A percentile compares a stretch with the other conserved stretches of the same genome.
Conservation (phyloP, 2,888 invertebrate genomes). For the Tetranychus truncatus region DNA sequence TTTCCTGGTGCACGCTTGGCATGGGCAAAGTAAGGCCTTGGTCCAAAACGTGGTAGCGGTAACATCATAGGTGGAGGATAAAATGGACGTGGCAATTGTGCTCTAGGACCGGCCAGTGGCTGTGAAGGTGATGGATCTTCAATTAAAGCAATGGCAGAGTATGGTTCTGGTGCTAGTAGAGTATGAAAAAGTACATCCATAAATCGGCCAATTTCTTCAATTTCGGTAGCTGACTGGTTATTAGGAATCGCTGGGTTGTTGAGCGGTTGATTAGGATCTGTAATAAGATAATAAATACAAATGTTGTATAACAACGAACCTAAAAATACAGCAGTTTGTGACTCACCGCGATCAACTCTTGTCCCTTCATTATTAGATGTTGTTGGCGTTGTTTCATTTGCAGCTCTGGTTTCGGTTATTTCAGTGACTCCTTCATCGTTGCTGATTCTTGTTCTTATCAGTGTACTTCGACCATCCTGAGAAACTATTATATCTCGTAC, state of each 20-base stretch:
- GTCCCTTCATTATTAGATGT: background rate
- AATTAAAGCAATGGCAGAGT: background rate
- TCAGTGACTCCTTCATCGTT: background rate
- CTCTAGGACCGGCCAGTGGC: background rate
- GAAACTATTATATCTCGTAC: background rate
- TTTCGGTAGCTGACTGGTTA: background rate
- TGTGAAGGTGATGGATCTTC: background rate
- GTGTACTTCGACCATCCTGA: background rate
- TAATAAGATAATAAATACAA: background rate
- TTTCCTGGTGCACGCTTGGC: too few species aligned
- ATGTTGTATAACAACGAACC: background rate
- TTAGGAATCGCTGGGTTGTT: background rate
- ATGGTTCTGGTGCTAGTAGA: background rate
- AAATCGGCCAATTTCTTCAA: background rate
- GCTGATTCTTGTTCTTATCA: background rate
- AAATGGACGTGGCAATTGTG: background rate
- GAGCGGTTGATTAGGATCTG: background rate
- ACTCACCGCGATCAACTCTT: background rate
- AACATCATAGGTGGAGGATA: background rate
- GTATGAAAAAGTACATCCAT: background rate
- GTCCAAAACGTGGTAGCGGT: background rate
- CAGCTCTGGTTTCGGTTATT: slow-evolving; percentile 3
- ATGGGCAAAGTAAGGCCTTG: too few species aligned
- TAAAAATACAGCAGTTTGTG: too few species aligned
- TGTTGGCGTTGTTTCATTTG: background rate